A percentile compares a stretch with the other conserved stretches of the same genome.
Evolutionary conservation across 2,113 vertebrate species (phyloP).

Genomic region (Chloropsis hardwickii): DNA sequence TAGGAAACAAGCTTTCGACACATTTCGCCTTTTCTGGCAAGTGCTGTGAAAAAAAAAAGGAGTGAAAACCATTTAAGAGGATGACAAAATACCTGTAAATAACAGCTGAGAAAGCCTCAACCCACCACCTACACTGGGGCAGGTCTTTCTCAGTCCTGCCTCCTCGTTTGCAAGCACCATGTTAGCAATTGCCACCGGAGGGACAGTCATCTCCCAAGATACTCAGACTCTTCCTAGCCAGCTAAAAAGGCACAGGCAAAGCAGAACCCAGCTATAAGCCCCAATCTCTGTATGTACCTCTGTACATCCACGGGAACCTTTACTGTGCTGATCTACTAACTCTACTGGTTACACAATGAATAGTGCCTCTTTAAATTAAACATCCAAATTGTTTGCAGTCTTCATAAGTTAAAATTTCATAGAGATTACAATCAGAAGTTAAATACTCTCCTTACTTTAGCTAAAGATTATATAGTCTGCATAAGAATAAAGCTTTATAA

Average conservation of each 20-base stretch:
- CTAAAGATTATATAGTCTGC: slow-evolving; percentile 33
- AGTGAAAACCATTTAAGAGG: not conserved
- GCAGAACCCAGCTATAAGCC: not conserved
- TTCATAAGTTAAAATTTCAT: not conserved
- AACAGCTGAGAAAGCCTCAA: not conserved
- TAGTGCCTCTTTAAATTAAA: slow-evolving; percentile 61
- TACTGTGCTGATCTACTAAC: not conserved
- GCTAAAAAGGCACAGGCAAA: not conserved
- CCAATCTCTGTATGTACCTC: not conserved
- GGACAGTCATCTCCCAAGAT: not conserved
- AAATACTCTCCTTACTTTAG: not conserved
- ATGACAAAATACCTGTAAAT: not conserved
- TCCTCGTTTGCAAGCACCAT: not conserved
- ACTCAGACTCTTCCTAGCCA: not conserved
- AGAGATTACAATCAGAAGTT: not conserved
- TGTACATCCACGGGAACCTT: not conserved
- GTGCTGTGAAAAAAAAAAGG: not conserved
- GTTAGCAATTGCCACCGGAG: not conserved
- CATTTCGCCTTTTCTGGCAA: not conserved
- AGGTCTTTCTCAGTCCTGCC: not conserved
- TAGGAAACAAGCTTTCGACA: not conserved
- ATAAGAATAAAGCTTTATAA: slow-evolving; percentile 33
- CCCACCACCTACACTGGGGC: not conserved
- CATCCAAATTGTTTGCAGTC: not conserved
- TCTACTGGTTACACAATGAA: not conserved